Conservation (phyloP, 2,797 vertebrate genomes). For the Tokudaia muenninki region DNA sequence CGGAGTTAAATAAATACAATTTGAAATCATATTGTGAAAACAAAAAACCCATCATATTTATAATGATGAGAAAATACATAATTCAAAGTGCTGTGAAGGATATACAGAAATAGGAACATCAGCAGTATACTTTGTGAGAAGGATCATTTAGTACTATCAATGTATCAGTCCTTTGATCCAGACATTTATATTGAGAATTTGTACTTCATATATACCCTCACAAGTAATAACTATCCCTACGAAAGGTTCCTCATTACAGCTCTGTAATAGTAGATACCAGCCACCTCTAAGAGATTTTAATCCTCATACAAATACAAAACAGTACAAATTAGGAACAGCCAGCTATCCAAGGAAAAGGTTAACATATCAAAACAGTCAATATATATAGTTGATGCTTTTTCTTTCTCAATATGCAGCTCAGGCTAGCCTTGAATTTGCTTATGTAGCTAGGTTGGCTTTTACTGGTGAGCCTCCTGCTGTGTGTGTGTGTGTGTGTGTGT, state of each 20-base stretch:
- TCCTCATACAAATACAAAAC: background rate
- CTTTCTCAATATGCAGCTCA: background rate
- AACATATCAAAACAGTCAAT: background rate
- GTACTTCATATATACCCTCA: background rate
- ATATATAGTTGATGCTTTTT: background rate
- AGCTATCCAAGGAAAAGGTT: background rate
- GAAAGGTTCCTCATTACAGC: conserved; percentile 19
- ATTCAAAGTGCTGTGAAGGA: conserved; percentile 39
- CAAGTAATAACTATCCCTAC: conserved; percentile 2
- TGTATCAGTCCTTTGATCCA: background rate
- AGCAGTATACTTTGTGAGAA: background rate
- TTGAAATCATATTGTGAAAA: conserved; percentile 29
- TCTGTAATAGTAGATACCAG: conserved; percentile 21
- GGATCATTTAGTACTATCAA: background rate
- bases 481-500: background rate
- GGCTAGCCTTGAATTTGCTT: background rate
- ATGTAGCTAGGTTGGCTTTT: background rate
- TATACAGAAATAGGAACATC: conserved; percentile 5
- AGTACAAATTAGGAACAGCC: conserved; percentile 10
- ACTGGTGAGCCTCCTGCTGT: background rate
- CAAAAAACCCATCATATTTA: background rate
- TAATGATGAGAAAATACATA: conserved; percentile 20
- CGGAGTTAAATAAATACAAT: conserved; percentile 20
- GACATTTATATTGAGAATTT: conserved; percentile 51
- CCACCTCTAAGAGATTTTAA: background rate